Percentiles rank a stretch among this genome's conserved stretches.
These are phyloP conservation scores for Eurypyga helias DNA, from an alignment of 2,113 vertebrate species.

Conservation along the genomic window DNA sequence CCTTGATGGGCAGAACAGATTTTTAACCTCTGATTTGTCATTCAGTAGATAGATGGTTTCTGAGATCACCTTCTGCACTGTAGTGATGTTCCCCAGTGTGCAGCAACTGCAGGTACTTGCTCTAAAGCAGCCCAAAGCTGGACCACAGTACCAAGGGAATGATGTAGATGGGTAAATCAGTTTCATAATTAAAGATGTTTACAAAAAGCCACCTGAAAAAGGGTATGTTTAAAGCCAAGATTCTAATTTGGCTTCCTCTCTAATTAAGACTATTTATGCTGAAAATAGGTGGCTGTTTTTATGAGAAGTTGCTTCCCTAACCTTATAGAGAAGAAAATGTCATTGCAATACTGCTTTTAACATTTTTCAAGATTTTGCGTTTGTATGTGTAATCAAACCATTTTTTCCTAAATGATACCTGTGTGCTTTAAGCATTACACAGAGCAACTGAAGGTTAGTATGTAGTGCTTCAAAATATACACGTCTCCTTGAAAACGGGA, in stretches of 20 bases:
- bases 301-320: neutral
- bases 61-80: neutral
- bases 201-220: neutral
- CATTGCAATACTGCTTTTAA: neutral
- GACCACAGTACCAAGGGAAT: neutral
- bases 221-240: neutral
- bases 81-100: neutral
- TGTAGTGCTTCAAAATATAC: neutral
- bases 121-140: neutral
- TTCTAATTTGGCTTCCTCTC: neutral
- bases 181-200: neutral
- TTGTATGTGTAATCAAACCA: neutral
- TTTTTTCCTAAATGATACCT: neutral
- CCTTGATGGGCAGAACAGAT: neutral
- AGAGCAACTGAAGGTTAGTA: neutral
- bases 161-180: neutral
- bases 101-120: neutral
- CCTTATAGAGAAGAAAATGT: neutral
- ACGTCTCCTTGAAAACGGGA: constrained; percentile 53
- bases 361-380: neutral
- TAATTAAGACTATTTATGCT: neutral
- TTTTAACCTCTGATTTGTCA: neutral
- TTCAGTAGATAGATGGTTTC: neutral
- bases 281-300: neutral
- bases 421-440: neutral